phyloP scores from a whole-genome alignment of 2,797 vertebrate genomes.

The Threskiornis aethiopicus region DNA sequence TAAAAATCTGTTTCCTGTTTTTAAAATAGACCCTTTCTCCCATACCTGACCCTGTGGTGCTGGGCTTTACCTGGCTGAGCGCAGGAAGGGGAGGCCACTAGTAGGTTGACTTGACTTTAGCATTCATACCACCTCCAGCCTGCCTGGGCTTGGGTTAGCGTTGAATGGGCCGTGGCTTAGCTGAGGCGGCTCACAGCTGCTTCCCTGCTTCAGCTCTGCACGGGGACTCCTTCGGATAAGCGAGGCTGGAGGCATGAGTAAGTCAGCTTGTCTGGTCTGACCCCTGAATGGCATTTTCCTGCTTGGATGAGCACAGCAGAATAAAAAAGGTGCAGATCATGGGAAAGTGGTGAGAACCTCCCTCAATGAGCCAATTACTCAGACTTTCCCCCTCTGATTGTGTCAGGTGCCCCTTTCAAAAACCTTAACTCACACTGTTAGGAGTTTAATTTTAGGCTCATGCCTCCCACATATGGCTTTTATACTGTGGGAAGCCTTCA shows the following conservation, averaged over 20 bases:
- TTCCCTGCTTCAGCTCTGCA: not conserved
- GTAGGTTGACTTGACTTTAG: not conserved
- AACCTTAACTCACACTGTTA: conserved; percentile 33
- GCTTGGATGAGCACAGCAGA: conserved; percentile 5
- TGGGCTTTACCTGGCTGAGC: not conserved
- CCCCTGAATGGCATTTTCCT: not conserved
- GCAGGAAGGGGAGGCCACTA: not conserved
- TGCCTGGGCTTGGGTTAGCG: not conserved
- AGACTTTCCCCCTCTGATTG: conserved; percentile 27
- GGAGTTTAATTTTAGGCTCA: conserved; percentile 56
- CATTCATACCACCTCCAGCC: not conserved
- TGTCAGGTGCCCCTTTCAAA: conserved; percentile 56
- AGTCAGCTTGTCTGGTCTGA: not conserved
- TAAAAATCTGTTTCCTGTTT: not conserved
- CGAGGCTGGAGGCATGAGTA: not conserved
- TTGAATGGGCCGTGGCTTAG: rapidly evolving
- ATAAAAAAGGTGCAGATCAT: conserved; percentile 18
- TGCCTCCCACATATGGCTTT: conserved; percentile 63
- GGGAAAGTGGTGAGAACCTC: conserved; percentile 37
- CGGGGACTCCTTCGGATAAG: rapidly evolving
- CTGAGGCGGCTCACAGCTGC: not conserved
- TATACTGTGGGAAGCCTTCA: conserved; percentile 64
- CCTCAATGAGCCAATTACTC: not conserved
- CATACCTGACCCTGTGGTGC: not conserved
- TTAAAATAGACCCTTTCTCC: not conserved